phyloP scores from a whole-genome alignment of 2,113 vertebrate species.

The Tachycineta bicolor region DNA sequence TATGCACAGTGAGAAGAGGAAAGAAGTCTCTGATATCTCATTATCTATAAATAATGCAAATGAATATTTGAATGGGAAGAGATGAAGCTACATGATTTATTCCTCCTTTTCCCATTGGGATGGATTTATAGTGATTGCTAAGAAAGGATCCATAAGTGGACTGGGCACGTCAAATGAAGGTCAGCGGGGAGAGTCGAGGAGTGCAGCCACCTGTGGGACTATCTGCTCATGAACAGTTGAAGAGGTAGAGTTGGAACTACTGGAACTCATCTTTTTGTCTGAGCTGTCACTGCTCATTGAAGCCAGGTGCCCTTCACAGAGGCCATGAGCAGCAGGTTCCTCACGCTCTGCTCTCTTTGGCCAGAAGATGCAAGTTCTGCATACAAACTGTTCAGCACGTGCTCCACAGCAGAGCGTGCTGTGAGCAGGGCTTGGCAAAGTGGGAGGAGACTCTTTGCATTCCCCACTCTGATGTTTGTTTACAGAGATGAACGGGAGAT shows the following conservation, averaged over 20 bases:
- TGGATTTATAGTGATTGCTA: not conserved
- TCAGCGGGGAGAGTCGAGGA: not conserved
- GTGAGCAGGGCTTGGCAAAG: not conserved
- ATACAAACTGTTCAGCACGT: not conserved
- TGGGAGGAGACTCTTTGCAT: not conserved
- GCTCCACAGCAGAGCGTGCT: not conserved
- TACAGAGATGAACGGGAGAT: not conserved
- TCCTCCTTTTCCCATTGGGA: not conserved
- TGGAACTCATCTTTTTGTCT: not conserved
- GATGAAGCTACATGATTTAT: conserved; percentile 15
- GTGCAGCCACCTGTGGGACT: not conserved
- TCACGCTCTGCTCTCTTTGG: not conserved
- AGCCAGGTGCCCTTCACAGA: not conserved
- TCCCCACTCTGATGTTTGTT: not conserved
- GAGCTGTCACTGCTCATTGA: not conserved
- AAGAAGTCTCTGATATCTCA: not conserved
- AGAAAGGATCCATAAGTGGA: not conserved
- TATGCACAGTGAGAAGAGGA: not conserved
- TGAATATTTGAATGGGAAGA: not conserved
- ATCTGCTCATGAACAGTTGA: not conserved
- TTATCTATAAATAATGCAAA: conserved; percentile 31
- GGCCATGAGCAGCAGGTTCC: not conserved
- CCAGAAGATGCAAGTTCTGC: not conserved
- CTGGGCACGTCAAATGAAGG: not conserved
- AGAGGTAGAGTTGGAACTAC: not conserved